These are phyloP conservation scores for Sweltsa coloradensis DNA, from an alignment of 1,140 invertebrate genomes.

Conservation along the genomic window DNA sequence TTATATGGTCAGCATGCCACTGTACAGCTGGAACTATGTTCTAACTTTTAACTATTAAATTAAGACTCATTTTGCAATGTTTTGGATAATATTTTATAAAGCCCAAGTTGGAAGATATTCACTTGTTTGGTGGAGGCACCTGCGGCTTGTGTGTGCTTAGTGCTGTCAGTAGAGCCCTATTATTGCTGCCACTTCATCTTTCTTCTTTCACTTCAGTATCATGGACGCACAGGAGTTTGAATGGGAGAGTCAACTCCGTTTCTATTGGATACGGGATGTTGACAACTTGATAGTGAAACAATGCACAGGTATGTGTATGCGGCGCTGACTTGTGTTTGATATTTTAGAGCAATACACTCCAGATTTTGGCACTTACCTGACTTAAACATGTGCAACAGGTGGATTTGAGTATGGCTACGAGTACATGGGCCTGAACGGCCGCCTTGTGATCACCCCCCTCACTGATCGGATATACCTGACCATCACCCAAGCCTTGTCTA, in stretches of 20 bases:
- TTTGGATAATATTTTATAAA: no score
- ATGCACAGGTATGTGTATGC: slow-evolving; percentile 52
- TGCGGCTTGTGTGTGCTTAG: no score
- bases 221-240: slow-evolving; percentile 72
- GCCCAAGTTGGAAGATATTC: no score
- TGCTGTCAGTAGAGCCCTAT: no score
- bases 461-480: slow-evolving; percentile 87
- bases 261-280: slow-evolving; percentile 75
- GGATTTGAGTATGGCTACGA: slow-evolving; percentile 85
- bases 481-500: slow-evolving; percentile 78
- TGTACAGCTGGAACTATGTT: no score
- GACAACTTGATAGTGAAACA: slow-evolving; percentile 74
- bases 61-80: no score
- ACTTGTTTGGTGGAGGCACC: no score
- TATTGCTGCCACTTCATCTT: no score
- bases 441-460: slow-evolving; percentile 79
- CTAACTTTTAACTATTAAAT: no score
- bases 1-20: no score
- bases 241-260: slow-evolving; percentile 84
- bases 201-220: no score
- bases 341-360: neutral
- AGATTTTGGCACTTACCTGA: neutral
- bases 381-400: slow-evolving; percentile 25
- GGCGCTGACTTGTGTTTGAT: neutral
- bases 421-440: slow-evolving; percentile 85